A percentile compares a stretch with the other conserved stretches of the same genome.
Evolutionary conservation across 2,797 vertebrate genomes (phyloP).

Genomic region (Callimico goeldii): DNA sequence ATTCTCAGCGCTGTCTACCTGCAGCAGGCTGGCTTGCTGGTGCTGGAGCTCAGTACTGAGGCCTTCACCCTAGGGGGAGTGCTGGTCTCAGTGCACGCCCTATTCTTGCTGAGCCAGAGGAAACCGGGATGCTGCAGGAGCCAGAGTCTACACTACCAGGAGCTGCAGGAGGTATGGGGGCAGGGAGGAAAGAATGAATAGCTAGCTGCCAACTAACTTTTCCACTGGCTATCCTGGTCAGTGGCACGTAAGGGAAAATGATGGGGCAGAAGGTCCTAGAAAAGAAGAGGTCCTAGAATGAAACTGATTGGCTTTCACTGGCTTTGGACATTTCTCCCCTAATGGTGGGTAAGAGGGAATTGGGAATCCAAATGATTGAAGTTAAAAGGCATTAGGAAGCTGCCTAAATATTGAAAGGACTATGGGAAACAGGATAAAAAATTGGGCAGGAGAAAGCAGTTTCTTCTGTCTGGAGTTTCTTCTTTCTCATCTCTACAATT

Average conservation of each 20-base stretch:
- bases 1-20: conserved; percentile 38
- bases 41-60: conserved; percentile 67
- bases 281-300: neutral
- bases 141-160: conserved; percentile 69
- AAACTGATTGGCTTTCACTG: neutral
- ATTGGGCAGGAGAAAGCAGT: neutral
- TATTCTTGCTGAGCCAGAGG: conserved; percentile 70
- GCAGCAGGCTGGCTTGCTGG: conserved; percentile 61
- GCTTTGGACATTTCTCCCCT: neutral
- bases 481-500: neutral
- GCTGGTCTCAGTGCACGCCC: conserved; percentile 58
- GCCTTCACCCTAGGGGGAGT: conserved; percentile 65
- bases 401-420: neutral
- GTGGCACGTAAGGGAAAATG: neutral
- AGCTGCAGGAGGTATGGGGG: conserved; percentile 71
- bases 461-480: neutral
- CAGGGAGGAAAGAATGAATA: neutral
- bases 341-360: neutral
- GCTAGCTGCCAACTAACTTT: neutral
- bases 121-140: conserved; percentile 68
- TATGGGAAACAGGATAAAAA: neutral
- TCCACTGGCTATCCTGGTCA: neutral
- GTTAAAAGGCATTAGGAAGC: neutral
- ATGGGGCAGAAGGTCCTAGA: neutral
- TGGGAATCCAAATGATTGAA: neutral